phyloP scores from a whole-genome alignment of 2,797 vertebrate genomes.

The Fistularia tabacaria region DNA sequence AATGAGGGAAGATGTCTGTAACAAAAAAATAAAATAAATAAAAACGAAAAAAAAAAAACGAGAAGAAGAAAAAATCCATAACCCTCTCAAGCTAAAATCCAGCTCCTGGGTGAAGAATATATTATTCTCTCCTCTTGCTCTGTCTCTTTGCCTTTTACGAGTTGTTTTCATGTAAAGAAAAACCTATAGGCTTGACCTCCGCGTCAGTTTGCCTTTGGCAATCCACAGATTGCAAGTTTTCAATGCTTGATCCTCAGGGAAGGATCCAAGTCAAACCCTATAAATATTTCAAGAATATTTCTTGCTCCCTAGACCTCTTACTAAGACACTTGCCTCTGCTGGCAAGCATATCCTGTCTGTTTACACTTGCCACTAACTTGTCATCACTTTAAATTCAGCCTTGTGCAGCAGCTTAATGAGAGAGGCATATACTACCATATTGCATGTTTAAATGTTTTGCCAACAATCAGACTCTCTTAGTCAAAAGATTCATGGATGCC shows the following conservation, averaged over 20 bases:
- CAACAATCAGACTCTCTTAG: constrained; percentile 41
- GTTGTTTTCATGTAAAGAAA: constrained; percentile 87
- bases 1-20: constrained; percentile 80
- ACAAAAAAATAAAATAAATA: constrained; percentile 60
- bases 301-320: constrained; percentile 65
- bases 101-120: constrained; percentile 71
- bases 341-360: constrained; percentile 52
- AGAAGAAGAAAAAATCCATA: constrained; percentile 65
- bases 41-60: constrained; percentile 57
- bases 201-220: constrained; percentile 79
- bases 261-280: constrained; percentile 81
- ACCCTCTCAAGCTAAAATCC: constrained; percentile 77
- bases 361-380: constrained; percentile 60
- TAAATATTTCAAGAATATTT: constrained; percentile 86
- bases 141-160: constrained; percentile 73
- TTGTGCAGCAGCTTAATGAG: constrained; percentile 58
- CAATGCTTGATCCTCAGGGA: constrained; percentile 76
- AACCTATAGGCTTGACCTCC: constrained; percentile 84
- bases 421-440: constrained; percentile 41
- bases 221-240: constrained; percentile 81
- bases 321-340: constrained; percentile 57
- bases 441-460: constrained; percentile 57
- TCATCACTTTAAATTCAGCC: constrained; percentile 59
- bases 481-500: constrained; percentile 41
- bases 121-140: constrained; percentile 58